These are phyloP conservation scores for Biston stratarius DNA, from an alignment of 2,888 invertebrate genomes.

Conservation along the genomic window DNA sequence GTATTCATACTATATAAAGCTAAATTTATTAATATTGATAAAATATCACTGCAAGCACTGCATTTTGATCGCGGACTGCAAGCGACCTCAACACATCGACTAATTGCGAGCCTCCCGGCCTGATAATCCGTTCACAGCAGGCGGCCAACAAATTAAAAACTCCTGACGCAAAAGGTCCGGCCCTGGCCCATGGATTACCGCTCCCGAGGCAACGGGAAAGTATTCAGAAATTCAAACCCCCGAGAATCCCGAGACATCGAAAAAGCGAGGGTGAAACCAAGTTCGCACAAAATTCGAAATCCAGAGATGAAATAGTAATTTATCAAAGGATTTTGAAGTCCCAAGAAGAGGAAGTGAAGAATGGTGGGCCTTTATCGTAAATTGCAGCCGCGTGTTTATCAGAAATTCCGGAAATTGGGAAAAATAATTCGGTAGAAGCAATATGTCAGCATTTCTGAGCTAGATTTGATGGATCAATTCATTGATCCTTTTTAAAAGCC, in stretches of 20 bases:
- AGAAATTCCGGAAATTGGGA: conserved; percentile 54
- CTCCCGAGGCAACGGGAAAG: conserved; percentile 54
- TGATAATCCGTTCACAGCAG: conserved; percentile 83
- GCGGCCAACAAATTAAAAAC: conserved; percentile 83
- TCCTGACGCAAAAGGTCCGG: conserved; percentile 73
- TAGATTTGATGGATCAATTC: conserved; percentile 27
- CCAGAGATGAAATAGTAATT: conserved; percentile 84
- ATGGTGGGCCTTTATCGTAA: conserved; percentile 72
- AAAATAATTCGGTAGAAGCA: conserved; percentile 50
- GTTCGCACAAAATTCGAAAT: conserved; percentile 74
- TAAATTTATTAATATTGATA: no score
- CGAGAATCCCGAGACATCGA: conserved; percentile 52
- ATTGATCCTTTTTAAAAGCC: not conserved
- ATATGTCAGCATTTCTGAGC: conserved; percentile 42
- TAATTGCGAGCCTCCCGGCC: conserved; percentile 77
- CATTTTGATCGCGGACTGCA: conserved; percentile 54
- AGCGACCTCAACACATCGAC: conserved; percentile 68
- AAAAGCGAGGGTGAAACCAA: conserved; percentile 67
- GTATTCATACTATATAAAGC: no score
- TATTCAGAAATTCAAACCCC: conserved; percentile 46
- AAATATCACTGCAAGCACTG: no score
- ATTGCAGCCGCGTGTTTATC: conserved; percentile 67
- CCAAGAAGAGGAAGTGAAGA: conserved; percentile 74
- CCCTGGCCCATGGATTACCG: conserved; percentile 70
- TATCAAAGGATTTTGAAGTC: conserved; percentile 83